A percentile compares a stretch with the other conserved stretches of the same genome.
phyloP scores from a whole-genome alignment of 2,888 invertebrate species.

The Ommatoiulus sabulosus region DNA sequence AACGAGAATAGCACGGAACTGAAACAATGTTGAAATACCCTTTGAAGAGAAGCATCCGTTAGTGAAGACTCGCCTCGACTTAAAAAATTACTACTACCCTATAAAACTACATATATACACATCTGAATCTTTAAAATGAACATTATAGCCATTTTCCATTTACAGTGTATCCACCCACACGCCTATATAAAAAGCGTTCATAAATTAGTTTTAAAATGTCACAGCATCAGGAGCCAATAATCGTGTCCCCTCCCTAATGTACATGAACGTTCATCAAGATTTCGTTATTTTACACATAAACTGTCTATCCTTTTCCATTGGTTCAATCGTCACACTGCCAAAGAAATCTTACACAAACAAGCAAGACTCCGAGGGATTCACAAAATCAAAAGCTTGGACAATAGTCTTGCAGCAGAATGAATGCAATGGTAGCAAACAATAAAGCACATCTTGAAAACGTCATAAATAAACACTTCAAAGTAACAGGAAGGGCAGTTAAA shows the following conservation, averaged over 20 bases:
- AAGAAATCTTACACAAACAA: not conserved
- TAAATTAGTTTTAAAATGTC: constrained; percentile 28
- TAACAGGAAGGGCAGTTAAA: too few species aligned
- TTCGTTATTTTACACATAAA: constrained; percentile 34
- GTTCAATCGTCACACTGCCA: not conserved
- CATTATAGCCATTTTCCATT: constrained; percentile 14
- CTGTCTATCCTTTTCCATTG: not conserved
- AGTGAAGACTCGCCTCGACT: constrained; percentile 34
- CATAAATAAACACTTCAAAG: too few species aligned
- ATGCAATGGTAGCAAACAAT: not conserved
- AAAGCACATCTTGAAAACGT: not conserved
- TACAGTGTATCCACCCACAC: constrained; percentile 17
- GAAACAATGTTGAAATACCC: constrained; percentile 27
- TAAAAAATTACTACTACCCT: constrained; percentile 24
- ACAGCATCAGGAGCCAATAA: constrained; percentile 1
- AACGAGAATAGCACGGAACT: constrained; percentile 16
- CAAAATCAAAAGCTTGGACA: not conserved
- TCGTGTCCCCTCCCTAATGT: not conserved
- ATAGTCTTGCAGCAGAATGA: not conserved
- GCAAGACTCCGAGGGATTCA: not conserved
- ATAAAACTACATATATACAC: constrained; percentile 34
- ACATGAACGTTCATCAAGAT: not conserved
- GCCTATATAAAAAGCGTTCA: constrained; percentile 34
- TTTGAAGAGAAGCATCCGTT: constrained; percentile 17
- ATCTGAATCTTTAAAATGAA: constrained; percentile 27